Percentiles rank a stretch among this genome's conserved stretches.
Conservation (phyloP, 2,797 vertebrate genomes). For the Pipistrellus nathusii region DNA sequence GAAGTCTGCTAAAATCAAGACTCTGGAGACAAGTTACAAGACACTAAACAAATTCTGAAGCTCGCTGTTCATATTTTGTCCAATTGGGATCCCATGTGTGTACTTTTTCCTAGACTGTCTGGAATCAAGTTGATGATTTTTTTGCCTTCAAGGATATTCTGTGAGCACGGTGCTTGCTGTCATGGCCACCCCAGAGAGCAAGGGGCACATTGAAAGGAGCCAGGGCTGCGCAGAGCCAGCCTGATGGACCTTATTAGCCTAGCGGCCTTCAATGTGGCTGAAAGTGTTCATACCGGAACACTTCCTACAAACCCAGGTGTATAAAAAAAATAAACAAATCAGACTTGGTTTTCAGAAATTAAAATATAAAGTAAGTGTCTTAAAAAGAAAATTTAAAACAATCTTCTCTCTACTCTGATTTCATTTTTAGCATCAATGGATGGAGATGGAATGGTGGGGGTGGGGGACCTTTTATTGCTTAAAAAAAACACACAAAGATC, state of each 20-base stretch:
- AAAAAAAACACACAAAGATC: background rate
- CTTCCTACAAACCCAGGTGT: background rate
- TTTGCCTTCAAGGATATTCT: constrained; percentile 5
- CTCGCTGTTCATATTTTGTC: constrained; percentile 44
- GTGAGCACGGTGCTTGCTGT: background rate
- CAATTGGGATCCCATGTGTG: constrained; percentile 1
- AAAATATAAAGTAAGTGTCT: constrained; percentile 15
- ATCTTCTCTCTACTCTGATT: background rate
- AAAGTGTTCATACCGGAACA: background rate
- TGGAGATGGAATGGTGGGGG: background rate
- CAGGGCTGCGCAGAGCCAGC: background rate
- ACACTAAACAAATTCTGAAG: constrained; percentile 31
- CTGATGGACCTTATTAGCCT: background rate
- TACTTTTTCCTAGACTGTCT: constrained; percentile 42
- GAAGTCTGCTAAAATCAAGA: constrained; percentile 69
- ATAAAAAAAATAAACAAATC: background rate
- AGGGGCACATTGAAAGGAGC: background rate
- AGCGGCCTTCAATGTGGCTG: background rate
- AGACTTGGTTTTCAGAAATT: constrained; percentile 1
- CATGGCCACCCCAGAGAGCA: background rate
- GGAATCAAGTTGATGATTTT: background rate
- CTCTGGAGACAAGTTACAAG: constrained; percentile 15
- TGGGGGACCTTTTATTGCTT: background rate
- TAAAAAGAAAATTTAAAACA: background rate
- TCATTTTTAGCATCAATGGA: background rate